Evolutionary conservation across 2,888 invertebrate species (phyloP).

Genomic region (Tridacna gigas): DNA sequence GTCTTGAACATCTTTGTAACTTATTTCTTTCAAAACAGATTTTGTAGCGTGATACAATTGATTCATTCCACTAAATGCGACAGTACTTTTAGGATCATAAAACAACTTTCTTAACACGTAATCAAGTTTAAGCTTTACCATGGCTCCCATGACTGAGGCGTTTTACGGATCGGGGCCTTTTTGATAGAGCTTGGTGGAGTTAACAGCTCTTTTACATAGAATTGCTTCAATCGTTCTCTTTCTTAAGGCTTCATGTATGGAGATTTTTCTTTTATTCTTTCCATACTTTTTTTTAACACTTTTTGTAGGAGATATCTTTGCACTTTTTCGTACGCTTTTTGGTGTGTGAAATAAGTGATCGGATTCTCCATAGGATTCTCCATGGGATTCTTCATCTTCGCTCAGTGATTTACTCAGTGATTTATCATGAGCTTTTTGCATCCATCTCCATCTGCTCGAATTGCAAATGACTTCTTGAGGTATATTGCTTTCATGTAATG

Average conservation of each 20-base stretch:
- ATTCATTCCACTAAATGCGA: neutral
- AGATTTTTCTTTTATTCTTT: too few species aligned
- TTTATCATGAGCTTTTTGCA: neutral
- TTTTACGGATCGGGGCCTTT: neutral
- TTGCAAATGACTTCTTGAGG: conserved; percentile 13
- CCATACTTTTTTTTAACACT: neutral
- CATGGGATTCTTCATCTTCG: too few species aligned
- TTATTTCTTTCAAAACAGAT: neutral
- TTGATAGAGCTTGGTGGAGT: neutral
- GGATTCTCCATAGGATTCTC: too few species aligned
- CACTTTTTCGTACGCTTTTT: neutral
- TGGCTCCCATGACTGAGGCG: neutral
- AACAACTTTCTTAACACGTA: neutral
- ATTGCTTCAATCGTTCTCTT: neutral
- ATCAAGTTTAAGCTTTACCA: neutral
- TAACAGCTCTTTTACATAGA: neutral
- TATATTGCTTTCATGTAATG: conserved; percentile 1
- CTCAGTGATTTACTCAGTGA: too few species aligned
- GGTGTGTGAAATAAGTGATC: neutral
- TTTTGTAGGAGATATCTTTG: neutral
- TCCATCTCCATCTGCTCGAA: neutral
- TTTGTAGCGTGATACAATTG: neutral
- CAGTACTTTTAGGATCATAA: neutral
- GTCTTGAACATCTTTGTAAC: neutral
- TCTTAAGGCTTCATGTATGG: neutral